Evolutionary conservation across 2,797 vertebrate genomes (phyloP), one percentile per base, ranked within the genome.

Genomic region (Hydrocynus forskahlii): DNA sequence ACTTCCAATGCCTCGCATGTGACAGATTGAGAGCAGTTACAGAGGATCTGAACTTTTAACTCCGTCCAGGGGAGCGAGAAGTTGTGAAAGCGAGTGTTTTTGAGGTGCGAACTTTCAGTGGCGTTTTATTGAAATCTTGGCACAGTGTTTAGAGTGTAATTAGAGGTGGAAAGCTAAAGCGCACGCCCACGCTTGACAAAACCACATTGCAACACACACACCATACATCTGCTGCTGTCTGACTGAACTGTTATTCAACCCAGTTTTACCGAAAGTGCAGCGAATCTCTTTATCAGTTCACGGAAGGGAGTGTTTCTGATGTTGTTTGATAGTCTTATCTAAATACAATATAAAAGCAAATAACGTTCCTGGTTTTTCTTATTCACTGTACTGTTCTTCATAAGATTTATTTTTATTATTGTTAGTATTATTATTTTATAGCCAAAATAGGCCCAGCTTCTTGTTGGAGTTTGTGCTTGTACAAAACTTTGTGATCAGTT

Each of bases 11-110:
- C 45, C 79, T 74, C 43, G 68, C 72, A 25, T 81, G 64, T 92
- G 92, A 92, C 92, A 93, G 91, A 93, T 92, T 93, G 91, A 92
- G 92, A 92, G 87, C 91, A 92, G 86, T 90, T 91, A 90, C 88
- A 80, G 40, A 89, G 89, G 48, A 90, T 86, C 83, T 92, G 92
- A 93, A 93, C 92, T 91, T 92, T 91, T 90, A 91, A 91, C 91
- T 89, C 85, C 38, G 45, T 70, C 59, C 67, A 71, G 69, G 74
- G 68, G 67, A 76, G 60, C 59, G 50, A 55, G 64, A 64, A 57
- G 72, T 79, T 83, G 69, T 64, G 38, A 35, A 78, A 63, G 63
- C n/a, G 64, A 73, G 52, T 17, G 29, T 66, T 62, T 76, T 25
- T 72, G 59, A 83, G 60, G 71, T 71, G 57, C 76, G 82, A 83